Evolutionary conservation across 2,888 invertebrate genomes (phyloP).

Genomic region (Melangyna quadrimaculata): DNA sequence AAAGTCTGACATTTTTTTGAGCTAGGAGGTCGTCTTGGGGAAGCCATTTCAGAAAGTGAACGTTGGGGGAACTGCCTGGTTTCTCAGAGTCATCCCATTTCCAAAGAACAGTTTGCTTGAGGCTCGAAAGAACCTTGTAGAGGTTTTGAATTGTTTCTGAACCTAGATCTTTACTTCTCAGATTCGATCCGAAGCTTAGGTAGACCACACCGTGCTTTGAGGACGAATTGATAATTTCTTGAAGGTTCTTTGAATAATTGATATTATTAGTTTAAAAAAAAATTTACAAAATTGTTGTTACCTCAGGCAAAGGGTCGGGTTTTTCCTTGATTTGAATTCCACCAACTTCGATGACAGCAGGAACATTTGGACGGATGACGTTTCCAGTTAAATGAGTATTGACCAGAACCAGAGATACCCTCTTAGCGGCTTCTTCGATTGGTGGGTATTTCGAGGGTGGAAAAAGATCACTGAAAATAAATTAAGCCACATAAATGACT

Average conservation of each 20-base stretch:
- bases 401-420: conserved; percentile 77
- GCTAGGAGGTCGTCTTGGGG: conserved; percentile 88
- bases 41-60: conserved; percentile 78
- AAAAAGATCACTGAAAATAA: conserved; percentile 68
- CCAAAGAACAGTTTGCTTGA: conserved; percentile 84
- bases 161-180: conserved; percentile 78
- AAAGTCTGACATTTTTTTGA: conserved; percentile 84
- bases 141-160: conserved; percentile 81
- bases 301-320: conserved; percentile 77
- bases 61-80: conserved; percentile 76
- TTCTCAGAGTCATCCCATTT: conserved; percentile 82
- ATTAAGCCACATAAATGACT: neutral
- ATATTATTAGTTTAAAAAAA: neutral
- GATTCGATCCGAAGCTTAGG: conserved; percentile 77
- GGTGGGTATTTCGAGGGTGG: conserved; percentile 73
- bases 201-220: conserved; percentile 78
- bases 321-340: conserved; percentile 79
- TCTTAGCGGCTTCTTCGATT: conserved; percentile 74
- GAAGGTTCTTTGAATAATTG: conserved; percentile 73
- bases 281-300: conserved; percentile 38
- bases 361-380: conserved; percentile 77
- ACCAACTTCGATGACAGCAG: conserved; percentile 78
- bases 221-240: conserved; percentile 74
- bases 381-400: conserved; percentile 78
- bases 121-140: conserved; percentile 82